phyloP scores from a whole-genome alignment of 1,140 invertebrate genomes.

The Babylonia areolata region DNA sequence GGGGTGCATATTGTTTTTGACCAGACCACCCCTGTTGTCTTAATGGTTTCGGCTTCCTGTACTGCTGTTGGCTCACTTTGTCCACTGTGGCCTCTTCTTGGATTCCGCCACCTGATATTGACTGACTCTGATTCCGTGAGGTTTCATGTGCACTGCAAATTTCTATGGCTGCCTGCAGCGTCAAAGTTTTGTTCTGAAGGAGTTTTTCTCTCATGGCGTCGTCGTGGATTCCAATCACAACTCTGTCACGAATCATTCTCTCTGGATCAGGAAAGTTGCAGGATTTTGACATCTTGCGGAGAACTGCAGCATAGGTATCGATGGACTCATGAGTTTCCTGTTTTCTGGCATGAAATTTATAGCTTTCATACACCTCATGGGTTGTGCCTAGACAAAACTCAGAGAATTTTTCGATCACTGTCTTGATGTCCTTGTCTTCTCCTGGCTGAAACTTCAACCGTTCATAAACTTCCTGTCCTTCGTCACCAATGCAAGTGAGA shows the following conservation, averaged over 20 bases:
- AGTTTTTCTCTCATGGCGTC: constrained; percentile 28
- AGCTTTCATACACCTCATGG: constrained; percentile 18
- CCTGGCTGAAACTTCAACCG: background rate
- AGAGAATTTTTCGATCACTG: background rate
- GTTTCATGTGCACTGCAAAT: background rate
- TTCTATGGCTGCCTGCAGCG: constrained; percentile 3
- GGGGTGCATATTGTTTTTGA: background rate
- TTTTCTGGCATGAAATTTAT: constrained; percentile 32
- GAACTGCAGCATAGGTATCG: background rate
- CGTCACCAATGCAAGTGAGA: background rate
- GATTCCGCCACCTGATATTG: background rate
- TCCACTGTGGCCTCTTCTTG: background rate
- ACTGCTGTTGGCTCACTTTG: background rate
- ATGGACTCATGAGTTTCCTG: constrained; percentile 22
- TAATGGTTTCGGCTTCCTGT: background rate
- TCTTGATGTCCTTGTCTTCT: constrained; percentile 8
- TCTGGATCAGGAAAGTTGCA: background rate
- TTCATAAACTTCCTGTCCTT: background rate
- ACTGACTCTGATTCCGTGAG: background rate
- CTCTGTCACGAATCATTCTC: constrained; percentile 18
- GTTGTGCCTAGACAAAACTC: background rate
- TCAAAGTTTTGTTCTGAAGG: background rate
- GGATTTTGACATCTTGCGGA: constrained; percentile 14
- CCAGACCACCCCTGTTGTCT: background rate
- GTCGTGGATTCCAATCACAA: constrained; percentile 24